phyloP scores from a whole-genome alignment of 92 coral and sea anemone species.

The Zoanthus gigantus region DNA sequence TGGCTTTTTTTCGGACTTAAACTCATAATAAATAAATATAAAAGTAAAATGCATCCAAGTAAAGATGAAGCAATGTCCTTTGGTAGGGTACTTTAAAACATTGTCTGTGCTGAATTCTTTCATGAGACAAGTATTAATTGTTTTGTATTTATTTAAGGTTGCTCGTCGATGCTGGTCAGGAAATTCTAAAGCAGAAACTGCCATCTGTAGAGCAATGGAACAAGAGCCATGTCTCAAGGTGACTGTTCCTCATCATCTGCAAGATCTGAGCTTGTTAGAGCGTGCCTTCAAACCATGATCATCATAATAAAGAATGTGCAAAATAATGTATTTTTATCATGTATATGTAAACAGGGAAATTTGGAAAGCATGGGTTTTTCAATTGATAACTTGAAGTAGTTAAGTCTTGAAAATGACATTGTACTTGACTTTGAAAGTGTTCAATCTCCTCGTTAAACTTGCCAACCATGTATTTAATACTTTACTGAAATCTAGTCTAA shows the following conservation, averaged over 20 bases:
- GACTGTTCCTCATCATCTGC: conserved; percentile 83
- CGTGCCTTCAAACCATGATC: conserved; percentile 78
- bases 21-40: too few species aligned
- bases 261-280: conserved; percentile 76
- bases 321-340: neutral
- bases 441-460: too few species aligned
- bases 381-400: too few species aligned
- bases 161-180: conserved; percentile 96
- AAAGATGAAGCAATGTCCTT: too few species aligned
- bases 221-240: conserved; percentile 82
- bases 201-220: conserved; percentile 91
- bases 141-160: conserved; percentile 56
- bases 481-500: too few species aligned
- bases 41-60: too few species aligned
- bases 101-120: neutral
- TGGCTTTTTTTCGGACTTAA: too few species aligned
- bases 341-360: neutral
- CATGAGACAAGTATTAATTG: neutral
- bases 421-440: too few species aligned
- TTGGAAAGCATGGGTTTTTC: too few species aligned
- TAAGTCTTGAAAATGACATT: too few species aligned
- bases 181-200: conserved; percentile 81
- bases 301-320: neutral
- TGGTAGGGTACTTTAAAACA: neutral
- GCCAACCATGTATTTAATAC: too few species aligned